Base-by-base conservation (phyloP, 2,113 vertebrate genomes). In the Hystrix cristata region DNA sequence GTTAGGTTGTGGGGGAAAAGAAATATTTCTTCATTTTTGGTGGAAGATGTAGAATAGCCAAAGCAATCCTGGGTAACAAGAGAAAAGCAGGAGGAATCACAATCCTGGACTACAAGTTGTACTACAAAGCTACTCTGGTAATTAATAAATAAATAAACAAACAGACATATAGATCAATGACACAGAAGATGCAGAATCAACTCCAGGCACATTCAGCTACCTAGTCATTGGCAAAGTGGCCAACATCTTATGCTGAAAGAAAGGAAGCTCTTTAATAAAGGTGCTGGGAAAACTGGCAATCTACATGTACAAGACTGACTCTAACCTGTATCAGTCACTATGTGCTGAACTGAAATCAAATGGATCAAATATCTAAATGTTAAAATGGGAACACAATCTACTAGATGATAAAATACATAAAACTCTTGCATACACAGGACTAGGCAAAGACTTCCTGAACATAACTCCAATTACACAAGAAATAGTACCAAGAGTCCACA, bases 21-120 rank as follows among this genome's bases (percentile, higher is more conserved):
- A 38, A 38, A 38, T 38, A 38, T 38, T 38, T 38, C 38, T 38
- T 38, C 38, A 38, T 38, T 38, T 38, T 38, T 38, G 38, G 38
- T 38, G 38, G 38, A 38, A 38, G 38, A 38, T 38, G 38, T 38
- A 38, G 38, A 38, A 38, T 38, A 38, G 38, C 38, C 38, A 38
- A 38, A 65, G 64, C 18, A 38, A 71, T 71, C 19, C 16, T 38
- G 69, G n/a, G 69, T 18, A 38, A 71, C 34, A 71, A 71, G 69
- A 18, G 1, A 2, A 38, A 38, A 15, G 15, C 38, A 27, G 29
- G 11, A 3, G 34, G 31, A 8, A 8, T 21, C 6, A 3, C 16
- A 71, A 71, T 19, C n/a, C 69, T n/a, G 15, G 31, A 34, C 18
- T 71, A 38, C 69, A 38, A 71, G n/a, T 71, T 71, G 19, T 38